Base-by-base conservation (phyloP, 2,888 invertebrate genomes). In the Leptarthrus brevirostris region DNA sequence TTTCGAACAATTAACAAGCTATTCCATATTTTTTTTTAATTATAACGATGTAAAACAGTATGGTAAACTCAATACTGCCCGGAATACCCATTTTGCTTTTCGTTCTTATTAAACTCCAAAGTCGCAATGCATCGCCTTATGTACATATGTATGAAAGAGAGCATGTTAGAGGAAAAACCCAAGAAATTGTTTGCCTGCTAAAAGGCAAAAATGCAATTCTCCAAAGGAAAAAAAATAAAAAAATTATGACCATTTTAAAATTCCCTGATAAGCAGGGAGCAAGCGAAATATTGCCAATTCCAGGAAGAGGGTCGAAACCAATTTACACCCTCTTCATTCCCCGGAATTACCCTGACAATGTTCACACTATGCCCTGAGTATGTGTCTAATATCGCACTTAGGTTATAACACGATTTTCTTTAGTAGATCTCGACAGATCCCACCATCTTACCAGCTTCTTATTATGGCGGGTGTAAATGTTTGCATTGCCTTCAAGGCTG, bases 391-490 rank as follows among this genome's bases (percentile, higher is more conserved):
- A 69, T 69, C 52, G 52, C 69, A 52, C 30, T 69, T 69, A 69
- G 30, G 69, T 69, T 69, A 69, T 69, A 69, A 69, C 69, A 52
- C 69, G 69, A 69, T 69, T 69, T 69, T 49, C 52, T 34, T 69
- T 52, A 52, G 69, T 52, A 52, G 69, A 52, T 69, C 20, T 34
- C 22, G 30, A 12, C 52, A 52, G 52, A 69, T 69, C 52, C 52
- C 20, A 69, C 69, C 69, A 52, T 69, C 69, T 69, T 69, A 69
- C 52, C 74, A 44, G 72, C 72, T 66, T 74, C 74, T 72, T 74
- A 75, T 75, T 75, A 75, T 72, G 49, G 72, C 36, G 34, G 72
- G 72, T 52, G 75, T 74, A 74, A 75, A 75, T 75, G 75, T 75
- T 75, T 75, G 74, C 74, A 53, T 34, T 74, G 64, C 74, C 72